Conservation (phyloP, 2,888 invertebrate species). For the Leucophenga maculata region DNA sequence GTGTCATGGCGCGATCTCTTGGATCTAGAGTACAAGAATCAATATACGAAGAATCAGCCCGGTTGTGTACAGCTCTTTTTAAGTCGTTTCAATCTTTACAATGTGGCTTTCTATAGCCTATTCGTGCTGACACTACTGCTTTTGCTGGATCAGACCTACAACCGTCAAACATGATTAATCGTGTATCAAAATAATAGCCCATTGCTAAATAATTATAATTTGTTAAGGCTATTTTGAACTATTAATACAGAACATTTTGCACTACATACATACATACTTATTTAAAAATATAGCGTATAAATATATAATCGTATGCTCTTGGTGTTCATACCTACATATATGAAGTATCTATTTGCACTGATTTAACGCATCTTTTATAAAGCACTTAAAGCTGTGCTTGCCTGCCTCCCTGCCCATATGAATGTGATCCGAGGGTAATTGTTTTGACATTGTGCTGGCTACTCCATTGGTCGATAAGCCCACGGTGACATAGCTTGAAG, state of each 20-base stretch:
- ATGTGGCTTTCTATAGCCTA: constrained; percentile 60
- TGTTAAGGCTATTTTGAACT: too few relatives aligned
- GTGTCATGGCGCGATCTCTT: constrained; percentile 66
- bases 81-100: constrained; percentile 68
- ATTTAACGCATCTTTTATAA: constrained; percentile 22
- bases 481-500: constrained; percentile 13
- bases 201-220: too few relatives aligned
- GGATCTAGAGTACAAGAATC: constrained; percentile 54
- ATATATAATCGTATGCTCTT: too few relatives aligned
- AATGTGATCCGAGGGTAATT: constrained; percentile 9
- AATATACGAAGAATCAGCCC: constrained; percentile 26
- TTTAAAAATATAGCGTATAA: neutral
- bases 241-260: too few relatives aligned
- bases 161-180: neutral
- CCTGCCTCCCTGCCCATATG: neutral
- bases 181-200: neutral
- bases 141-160: constrained; percentile 48
- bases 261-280: too few relatives aligned
- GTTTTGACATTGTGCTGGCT: constrained; percentile 22
- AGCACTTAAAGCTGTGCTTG: constrained; percentile 12
- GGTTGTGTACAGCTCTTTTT: constrained; percentile 43
- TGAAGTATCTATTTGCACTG: constrained; percentile 16
- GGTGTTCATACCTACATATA: neutral
- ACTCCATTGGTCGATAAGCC: constrained; percentile 8
- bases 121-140: constrained; percentile 52